phyloP scores from a whole-genome alignment of 2,113 vertebrate species.

The Callipepla squamata region DNA sequence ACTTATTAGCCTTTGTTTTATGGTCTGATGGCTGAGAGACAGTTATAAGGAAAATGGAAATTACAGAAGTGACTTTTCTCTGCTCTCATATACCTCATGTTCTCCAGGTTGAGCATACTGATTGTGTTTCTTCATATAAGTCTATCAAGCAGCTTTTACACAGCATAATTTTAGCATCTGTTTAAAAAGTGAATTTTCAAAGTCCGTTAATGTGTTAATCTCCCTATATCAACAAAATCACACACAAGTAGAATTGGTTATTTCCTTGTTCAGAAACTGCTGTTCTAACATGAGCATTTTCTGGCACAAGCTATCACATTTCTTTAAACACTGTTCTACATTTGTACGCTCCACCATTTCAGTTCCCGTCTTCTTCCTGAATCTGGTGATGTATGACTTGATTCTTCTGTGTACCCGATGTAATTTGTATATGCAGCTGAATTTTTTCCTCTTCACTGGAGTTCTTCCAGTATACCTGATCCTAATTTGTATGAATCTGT shows the following conservation, averaged over 20 bases:
- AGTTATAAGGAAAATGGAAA: constrained; percentile 38
- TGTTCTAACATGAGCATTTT: not conserved
- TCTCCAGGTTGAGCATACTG: constrained; percentile 15
- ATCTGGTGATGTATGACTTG: not conserved
- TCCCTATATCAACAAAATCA: not conserved
- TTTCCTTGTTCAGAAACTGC: not conserved
- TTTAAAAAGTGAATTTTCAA: not conserved
- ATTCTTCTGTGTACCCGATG: not conserved
- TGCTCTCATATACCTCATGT: not conserved
- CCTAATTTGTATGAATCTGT: not conserved
- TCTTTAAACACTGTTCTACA: not conserved
- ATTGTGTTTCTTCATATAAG: not conserved
- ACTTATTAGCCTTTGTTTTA: constrained; percentile 43
- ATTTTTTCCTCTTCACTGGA: not conserved
- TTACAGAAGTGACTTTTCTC: constrained; percentile 10
- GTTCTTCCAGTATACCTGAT: not conserved
- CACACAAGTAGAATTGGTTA: not conserved
- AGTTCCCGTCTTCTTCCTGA: not conserved
- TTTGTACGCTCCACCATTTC: not conserved
- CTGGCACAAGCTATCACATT: not conserved
- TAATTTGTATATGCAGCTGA: not conserved
- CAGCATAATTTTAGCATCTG: not conserved
- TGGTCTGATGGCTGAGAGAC: constrained; percentile 27
- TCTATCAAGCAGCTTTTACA: constrained; percentile 27
- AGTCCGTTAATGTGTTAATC: not conserved